phyloP scores from a whole-genome alignment of 2,797 vertebrate genomes.

The Ciconia nigra region DNA sequence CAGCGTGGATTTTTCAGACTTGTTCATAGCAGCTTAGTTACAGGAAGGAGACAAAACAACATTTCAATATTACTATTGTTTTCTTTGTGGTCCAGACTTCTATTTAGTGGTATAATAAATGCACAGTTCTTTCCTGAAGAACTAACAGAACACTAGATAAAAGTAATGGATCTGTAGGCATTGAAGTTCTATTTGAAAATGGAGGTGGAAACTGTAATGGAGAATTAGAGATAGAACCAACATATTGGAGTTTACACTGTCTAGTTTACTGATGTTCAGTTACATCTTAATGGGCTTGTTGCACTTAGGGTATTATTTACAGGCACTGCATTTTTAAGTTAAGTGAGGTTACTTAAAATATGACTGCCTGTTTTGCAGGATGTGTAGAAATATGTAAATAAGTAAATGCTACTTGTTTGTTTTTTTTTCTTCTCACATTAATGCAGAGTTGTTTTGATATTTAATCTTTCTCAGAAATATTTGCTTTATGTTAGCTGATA shows the following conservation, averaged over 20 bases:
- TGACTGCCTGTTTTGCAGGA: background rate
- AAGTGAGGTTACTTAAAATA: background rate
- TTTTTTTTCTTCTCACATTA: background rate
- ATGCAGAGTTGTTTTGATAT: background rate
- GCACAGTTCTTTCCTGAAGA: background rate
- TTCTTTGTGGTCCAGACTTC: background rate
- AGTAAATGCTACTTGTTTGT: background rate
- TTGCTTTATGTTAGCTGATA: background rate
- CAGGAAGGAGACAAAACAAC: background rate
- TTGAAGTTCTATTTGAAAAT: background rate
- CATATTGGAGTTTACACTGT: background rate
- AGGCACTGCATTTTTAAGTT: background rate
- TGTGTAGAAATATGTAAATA: background rate
- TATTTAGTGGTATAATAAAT: background rate
- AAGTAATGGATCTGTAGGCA: background rate
- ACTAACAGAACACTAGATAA: background rate
- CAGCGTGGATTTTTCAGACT: background rate
- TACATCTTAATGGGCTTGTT: background rate
- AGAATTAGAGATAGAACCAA: background rate
- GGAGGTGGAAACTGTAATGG: background rate
- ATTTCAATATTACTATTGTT: background rate
- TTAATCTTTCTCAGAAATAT: background rate
- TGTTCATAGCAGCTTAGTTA: background rate
- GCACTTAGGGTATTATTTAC: background rate
- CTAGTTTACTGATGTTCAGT: background rate